Base-by-base conservation (phyloP, 2,113 vertebrate genomes). In the Cyphomyrus discorhynchus region DNA sequence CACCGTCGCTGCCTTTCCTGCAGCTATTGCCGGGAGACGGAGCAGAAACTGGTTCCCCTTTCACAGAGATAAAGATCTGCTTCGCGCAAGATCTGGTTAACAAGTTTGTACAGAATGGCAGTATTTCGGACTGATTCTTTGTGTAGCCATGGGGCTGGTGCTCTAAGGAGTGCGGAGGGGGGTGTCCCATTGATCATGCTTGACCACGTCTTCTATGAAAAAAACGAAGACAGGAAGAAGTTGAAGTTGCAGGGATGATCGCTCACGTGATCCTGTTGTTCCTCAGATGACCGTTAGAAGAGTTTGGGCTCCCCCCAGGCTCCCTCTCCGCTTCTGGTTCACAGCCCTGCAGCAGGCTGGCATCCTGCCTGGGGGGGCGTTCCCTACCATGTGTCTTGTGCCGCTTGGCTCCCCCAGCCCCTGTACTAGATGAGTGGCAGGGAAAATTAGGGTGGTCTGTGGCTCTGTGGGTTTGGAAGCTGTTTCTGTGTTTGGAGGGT, bases 1-100 rank as follows among this genome's bases (percentile, higher is more conserved):
- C n/a, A 27, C 88, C 9, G 50, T 56, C 17, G 39, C 80, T 62
- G 62, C 86, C n/a, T 91, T 92, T 93, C 92, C 93, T 91, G 92
- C 92, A 85, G 89, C 88, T 88, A 91, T 50, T 92, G 88, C 91
- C 87, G 91, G 89, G 39, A 46, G 90, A 89, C n/a, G 47, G 86
- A 90, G 66, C 74, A 88, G 52, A 70, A 82, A 52, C 62, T 53
- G 53, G 88, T 89, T 50, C 85, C 31, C 74, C 7, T 77, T n/a
- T 89, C 11, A 8, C 13, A 13, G 27, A 70, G 47, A 88, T 31
- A 77, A 80, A 31, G 46, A 47, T 80, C 66, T 19, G 42, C 45
- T 50, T 52, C 9, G n/a, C 42, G 3, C 66, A n/a, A n/a, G 47
- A 50, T 9, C 45, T 19, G 66, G 15, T 77, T 88, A 80, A 88